phyloP scores from a whole-genome alignment of 2,888 invertebrate genomes.

The Branchipolynoe longqiensis region DNA sequence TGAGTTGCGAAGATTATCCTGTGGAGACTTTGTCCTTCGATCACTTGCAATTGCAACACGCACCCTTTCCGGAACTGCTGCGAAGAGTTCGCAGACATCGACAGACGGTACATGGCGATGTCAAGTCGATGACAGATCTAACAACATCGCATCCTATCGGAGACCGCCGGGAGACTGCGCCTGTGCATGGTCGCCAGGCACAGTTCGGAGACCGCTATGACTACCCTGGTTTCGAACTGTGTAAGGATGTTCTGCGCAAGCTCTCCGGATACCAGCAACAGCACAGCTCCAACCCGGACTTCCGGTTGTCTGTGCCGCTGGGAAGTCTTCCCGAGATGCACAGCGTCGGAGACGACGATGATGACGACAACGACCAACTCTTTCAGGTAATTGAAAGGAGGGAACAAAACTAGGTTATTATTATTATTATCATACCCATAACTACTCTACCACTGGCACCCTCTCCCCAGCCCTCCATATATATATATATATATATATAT shows the following conservation, averaged over 20 bases:
- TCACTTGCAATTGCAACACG: no score
- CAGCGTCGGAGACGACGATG: not conserved
- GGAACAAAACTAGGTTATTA: not conserved
- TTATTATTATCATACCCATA: not conserved
- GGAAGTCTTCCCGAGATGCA: constrained; percentile 19
- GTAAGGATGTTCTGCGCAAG: constrained; percentile 16
- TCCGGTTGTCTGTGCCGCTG: not conserved
- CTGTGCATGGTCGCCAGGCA: constrained; percentile 6
- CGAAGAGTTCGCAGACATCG: constrained; percentile 1
- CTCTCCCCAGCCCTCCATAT: no score
- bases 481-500: no score
- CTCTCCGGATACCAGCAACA: no score
- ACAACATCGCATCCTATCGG: not conserved
- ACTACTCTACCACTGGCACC: no score
- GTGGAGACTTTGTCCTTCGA: no score
- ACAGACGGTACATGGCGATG: constrained; percentile 13
- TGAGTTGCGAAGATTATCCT: no score
- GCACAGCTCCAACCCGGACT: no score
- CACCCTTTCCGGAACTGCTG: constrained; percentile 15
- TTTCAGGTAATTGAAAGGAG: constrained; percentile 10
- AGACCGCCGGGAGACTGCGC: constrained; percentile 5
- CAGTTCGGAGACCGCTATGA: no score
- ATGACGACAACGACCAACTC: not conserved
- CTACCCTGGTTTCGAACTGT: not conserved
- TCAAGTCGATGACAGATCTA: not conserved